phyloP scores from a whole-genome alignment of 2,888 invertebrate species.

The Agrotis puta region DNA sequence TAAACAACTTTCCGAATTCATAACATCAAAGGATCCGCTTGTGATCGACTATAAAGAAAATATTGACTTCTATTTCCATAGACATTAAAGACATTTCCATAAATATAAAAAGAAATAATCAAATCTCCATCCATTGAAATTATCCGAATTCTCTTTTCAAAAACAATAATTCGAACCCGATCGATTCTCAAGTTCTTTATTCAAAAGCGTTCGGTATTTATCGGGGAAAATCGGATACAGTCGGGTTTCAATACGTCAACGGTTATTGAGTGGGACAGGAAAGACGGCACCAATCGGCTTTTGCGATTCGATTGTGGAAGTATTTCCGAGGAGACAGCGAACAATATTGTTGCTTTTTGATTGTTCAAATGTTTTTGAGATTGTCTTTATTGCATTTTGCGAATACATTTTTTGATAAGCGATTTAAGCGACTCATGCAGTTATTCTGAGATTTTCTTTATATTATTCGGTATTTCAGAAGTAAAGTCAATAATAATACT shows the following conservation, averaged over 20 bases:
- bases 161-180: slow-evolving; percentile 42
- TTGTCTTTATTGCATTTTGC: neutral
- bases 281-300: slow-evolving; percentile 22
- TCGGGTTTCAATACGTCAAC: slow-evolving; percentile 47
- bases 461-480: too few species aligned
- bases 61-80: slow-evolving; percentile 21
- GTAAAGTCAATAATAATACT: too few species aligned
- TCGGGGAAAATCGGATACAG: slow-evolving; percentile 55
- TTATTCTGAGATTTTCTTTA: too few species aligned
- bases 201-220: slow-evolving; percentile 50
- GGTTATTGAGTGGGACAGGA: slow-evolving; percentile 59
- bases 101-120: slow-evolving; percentile 16
- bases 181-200: slow-evolving; percentile 48
- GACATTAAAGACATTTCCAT: slow-evolving; percentile 42
- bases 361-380: neutral
- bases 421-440: too few species aligned
- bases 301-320: slow-evolving; percentile 31
- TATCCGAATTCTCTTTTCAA: slow-evolving; percentile 33
- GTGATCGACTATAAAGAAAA: slow-evolving; percentile 6
- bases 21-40: slow-evolving; percentile 29
- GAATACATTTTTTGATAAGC: neutral
- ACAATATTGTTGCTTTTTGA: slow-evolving; percentile 16
- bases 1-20: neutral
- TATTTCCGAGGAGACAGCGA: slow-evolving; percentile 11
- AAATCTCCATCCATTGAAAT: slow-evolving; percentile 6